These are phyloP conservation scores for Leptopilina clavipes DNA, from an alignment of 1,140 invertebrate genomes.

Conservation along the genomic window DNA sequence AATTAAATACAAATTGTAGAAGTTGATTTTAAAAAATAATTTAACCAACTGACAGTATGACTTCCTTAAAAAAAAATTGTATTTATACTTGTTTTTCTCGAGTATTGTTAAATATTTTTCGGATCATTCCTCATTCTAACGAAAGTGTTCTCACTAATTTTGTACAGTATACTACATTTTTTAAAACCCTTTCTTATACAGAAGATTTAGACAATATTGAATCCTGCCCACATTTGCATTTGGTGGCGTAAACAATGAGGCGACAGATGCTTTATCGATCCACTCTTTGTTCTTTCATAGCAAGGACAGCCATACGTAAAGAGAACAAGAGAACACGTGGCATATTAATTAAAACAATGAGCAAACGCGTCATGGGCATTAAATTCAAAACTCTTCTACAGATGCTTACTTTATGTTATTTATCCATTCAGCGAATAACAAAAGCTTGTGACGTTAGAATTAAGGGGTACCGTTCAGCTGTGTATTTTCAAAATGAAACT, in stretches of 20 bases:
- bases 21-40: too few relatives aligned
- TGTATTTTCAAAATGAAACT: constrained; percentile 12
- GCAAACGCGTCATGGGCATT: constrained; percentile 56
- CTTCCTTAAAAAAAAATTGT: too few relatives aligned
- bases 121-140: too few relatives aligned
- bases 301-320: constrained; percentile 57
- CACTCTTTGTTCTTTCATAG: constrained; percentile 58
- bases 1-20: too few relatives aligned
- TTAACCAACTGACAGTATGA: too few relatives aligned
- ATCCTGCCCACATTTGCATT: constrained; percentile 30
- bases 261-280: constrained; percentile 57
- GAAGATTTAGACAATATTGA: constrained; percentile 21
- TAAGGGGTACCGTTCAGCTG: constrained; percentile 27
- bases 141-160: too few relatives aligned
- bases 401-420: constrained; percentile 44
- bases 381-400: constrained; percentile 60
- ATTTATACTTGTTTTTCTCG: too few relatives aligned
- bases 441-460: constrained; percentile 18
- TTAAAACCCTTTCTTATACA: neutral
- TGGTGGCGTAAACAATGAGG: constrained; percentile 50
- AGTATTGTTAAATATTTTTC: too few relatives aligned
- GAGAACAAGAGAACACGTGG: constrained; percentile 58
- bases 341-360: constrained; percentile 61
- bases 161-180: neutral
- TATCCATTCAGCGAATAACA: constrained; percentile 15